Evolutionary conservation across 2,797 vertebrate genomes (phyloP).

Genomic region (Periophthalmus magnuspinnatus): DNA sequence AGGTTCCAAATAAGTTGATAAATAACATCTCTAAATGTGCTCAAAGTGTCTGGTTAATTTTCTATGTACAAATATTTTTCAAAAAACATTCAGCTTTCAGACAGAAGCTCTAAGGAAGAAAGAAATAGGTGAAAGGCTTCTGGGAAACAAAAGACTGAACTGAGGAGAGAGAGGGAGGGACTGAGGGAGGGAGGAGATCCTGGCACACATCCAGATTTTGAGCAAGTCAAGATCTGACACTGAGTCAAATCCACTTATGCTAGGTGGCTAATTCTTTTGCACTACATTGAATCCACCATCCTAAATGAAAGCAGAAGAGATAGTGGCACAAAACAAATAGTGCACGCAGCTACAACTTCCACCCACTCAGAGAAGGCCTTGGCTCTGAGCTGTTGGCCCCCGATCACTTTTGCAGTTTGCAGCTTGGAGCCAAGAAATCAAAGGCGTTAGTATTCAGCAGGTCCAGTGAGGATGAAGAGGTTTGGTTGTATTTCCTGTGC

Average conservation of each 20-base stretch:
- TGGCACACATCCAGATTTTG: slow-evolving; percentile 46
- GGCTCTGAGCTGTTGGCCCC: slow-evolving; percentile 40
- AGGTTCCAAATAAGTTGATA: not conserved
- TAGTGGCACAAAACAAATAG: slow-evolving; percentile 24
- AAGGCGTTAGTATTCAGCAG: slow-evolving; percentile 63
- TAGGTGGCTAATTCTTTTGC: slow-evolving; percentile 10
- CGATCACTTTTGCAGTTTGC: slow-evolving; percentile 41
- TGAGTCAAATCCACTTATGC: slow-evolving; percentile 20
- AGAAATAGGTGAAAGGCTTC: slow-evolving; percentile 52
- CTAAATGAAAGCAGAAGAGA: not conserved
- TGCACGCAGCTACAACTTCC: slow-evolving; percentile 19
- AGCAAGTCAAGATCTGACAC: slow-evolving; percentile 57
- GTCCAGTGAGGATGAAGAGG: slow-evolving; percentile 35
- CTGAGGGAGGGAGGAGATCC: slow-evolving; percentile 46
- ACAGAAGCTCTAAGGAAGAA: slow-evolving; percentile 24
- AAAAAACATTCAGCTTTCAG: slow-evolving; percentile 5
- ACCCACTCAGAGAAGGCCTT: slow-evolving; percentile 38
- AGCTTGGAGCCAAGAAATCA: slow-evolving; percentile 58
- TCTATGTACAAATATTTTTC: slow-evolving; percentile 15
- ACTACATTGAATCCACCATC: slow-evolving; percentile 22
- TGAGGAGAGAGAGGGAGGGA: slow-evolving; percentile 23
- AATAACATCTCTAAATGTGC: not conserved
- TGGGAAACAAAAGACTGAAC: slow-evolving; percentile 14
- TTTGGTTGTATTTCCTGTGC: slow-evolving; percentile 52
- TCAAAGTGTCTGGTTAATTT: not conserved